Evolutionary conservation across 2,113 vertebrate species (phyloP).

Genomic region (Hydropotes inermis): DNA sequence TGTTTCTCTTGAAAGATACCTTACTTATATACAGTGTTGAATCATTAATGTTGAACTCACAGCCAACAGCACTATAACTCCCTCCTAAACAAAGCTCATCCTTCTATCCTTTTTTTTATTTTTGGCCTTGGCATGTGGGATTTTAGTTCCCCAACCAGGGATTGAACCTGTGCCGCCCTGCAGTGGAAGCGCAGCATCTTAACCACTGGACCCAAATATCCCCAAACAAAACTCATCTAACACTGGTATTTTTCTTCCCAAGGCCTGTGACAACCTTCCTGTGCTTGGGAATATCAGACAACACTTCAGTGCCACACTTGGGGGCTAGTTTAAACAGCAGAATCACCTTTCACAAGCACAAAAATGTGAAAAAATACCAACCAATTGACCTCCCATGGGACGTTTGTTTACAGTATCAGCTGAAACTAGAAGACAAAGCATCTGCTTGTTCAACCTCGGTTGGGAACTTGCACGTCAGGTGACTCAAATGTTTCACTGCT

Average conservation of each 20-base stretch:
- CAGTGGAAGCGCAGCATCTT: neutral
- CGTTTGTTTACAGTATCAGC: neutral
- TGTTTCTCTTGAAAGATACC: neutral
- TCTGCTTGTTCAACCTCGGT: neutral
- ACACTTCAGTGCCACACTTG: neutral
- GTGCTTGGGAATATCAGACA: accelerated
- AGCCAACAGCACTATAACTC: accelerated
- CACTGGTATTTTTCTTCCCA: neutral
- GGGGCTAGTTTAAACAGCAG: neutral
- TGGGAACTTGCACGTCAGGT: accelerated
- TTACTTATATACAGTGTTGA: neutral
- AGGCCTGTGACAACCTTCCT: neutral
- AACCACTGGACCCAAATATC: neutral
- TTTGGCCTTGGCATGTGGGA: neutral
- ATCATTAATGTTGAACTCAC: accelerated
- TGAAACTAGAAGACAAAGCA: neutral
- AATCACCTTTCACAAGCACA: neutral
- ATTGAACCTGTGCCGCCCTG: neutral
- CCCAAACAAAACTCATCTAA: accelerated
- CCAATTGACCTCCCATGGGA: neutral
- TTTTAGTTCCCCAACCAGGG: neutral
- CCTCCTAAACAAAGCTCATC: neutral
- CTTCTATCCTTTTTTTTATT: neutral
- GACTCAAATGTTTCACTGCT: too few species aligned
- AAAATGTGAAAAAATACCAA: neutral